Conservation (phyloP, 2,888 invertebrate species). For the Trachelus iudaicus region DNA sequence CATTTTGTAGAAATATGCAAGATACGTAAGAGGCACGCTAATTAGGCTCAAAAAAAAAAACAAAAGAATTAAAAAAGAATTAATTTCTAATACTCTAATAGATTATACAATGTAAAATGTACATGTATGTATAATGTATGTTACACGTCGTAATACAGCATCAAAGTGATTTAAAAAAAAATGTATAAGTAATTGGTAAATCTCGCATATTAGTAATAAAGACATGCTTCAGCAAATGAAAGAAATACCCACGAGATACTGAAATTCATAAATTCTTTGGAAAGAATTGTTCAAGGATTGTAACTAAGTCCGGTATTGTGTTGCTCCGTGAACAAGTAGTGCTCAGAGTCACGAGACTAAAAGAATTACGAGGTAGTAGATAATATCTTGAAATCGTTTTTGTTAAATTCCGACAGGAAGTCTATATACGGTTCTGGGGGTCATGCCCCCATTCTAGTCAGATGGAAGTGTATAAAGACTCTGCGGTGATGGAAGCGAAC, state of each 20-base stretch:
- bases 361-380: no score
- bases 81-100: not conserved
- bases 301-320: conserved; percentile 1
- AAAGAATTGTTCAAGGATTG: not conserved
- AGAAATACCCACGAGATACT: conserved; percentile 4
- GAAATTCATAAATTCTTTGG: not conserved
- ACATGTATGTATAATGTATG: not conserved
- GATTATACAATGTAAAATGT: not conserved
- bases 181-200: not conserved
- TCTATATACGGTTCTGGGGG: not conserved
- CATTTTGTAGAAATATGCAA: not conserved
- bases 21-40: not conserved
- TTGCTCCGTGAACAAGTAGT: no score
- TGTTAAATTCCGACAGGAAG: not conserved
- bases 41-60: not conserved
- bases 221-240: conserved; percentile 53
- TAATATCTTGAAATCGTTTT: no score
- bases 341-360: no score
- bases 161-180: not conserved
- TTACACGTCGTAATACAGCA: not conserved
- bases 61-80: no score
- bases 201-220: conserved; percentile 25
- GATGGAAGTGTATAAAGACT: not conserved
- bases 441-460: not conserved
- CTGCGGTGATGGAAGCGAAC: not conserved